Percentiles rank a stretch among this genome's conserved stretches.
These are phyloP conservation scores for Dermatemys mawii DNA, from an alignment of 2,113 vertebrate species.

Conservation along the genomic window DNA sequence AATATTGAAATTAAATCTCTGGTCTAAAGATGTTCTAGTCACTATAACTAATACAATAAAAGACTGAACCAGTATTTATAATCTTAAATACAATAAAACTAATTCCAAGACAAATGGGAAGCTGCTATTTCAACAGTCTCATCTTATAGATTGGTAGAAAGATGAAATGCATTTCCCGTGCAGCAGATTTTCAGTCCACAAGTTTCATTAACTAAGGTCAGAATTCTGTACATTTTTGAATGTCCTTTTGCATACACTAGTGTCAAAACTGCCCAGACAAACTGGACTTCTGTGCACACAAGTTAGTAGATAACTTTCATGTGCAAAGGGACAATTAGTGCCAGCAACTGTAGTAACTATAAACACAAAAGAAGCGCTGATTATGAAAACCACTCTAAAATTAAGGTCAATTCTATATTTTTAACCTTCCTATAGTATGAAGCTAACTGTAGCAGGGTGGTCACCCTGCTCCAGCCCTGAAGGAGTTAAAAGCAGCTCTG, in stretches of 20 bases:
- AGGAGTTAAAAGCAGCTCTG: no score
- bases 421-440: background rate
- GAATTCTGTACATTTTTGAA: background rate
- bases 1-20: constrained; percentile 27
- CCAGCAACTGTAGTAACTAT: background rate
- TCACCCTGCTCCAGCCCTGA: no score
- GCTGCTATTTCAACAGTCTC: constrained; percentile 14
- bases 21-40: constrained; percentile 3
- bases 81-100: constrained; percentile 20
- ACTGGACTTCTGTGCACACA: constrained; percentile 25
- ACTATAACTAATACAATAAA: constrained; percentile 25
- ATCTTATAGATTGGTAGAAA: background rate
- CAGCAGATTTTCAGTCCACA: background rate
- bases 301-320: constrained; percentile 13
- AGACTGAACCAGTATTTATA: constrained; percentile 4
- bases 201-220: constrained; percentile 37
- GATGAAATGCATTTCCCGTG: background rate
- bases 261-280: constrained; percentile 11
- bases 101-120: constrained; percentile 3
- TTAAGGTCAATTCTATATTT: background rate
- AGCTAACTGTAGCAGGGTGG: no score
- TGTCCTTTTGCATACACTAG: background rate
- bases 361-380: background rate
- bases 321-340: background rate
- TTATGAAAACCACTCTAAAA: constrained; percentile 3